Base-by-base conservation (phyloP, 2,113 vertebrate species). In the Sinocyclocheilus grahami region DNA sequence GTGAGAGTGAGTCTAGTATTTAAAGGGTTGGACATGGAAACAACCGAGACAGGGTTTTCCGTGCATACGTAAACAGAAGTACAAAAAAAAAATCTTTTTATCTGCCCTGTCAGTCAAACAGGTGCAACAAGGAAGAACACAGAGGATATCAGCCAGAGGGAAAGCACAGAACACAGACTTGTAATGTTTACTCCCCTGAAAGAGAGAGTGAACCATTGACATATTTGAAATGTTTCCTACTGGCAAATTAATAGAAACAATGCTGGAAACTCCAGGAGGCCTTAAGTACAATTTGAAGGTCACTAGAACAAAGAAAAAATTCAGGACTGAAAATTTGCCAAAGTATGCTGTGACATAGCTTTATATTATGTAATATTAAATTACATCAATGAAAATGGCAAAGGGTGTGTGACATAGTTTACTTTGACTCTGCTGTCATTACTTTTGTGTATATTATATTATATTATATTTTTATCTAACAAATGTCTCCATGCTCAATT, bases 111-210 rank as follows among this genome's bases (percentile, higher is more conserved):
- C 67, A 74, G 2, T 46, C 63, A 71, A 55, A 37, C 10, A 71
- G 18, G 65, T 82, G 81, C 82, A 42, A 84, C 33, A 3, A 74
- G 82, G 82, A 83, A 83, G 82, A 39, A 55, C 12, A 46, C 11
- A 83, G 55, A 55, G 20, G 18, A 55, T 39, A 82, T 16, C 8
- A 69, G 33, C 82, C 67, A 18, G 51, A 0, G 39, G 80, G 82
- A 84, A 83, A 83, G 1, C 14, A 83, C 82, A 37, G 48, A 58
- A 10, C 12, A 30, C 0, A 22, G 65, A 4, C 22, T 0, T 13
- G 9, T 53, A 3, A 16, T 22, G 30, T 51, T 53, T 14, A 74
- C 82, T 74, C 75, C 46, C 81, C 53, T 74, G 22, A 74, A 75
- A 74, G 33, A n/a, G 81, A 82, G 62, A 27, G 79, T 55, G 46